Percentiles rank a stretch among this genome's conserved stretches.
Evolutionary conservation across 2,797 vertebrate genomes (phyloP).

Genomic region (Pseudocheirus occidentalis): DNA sequence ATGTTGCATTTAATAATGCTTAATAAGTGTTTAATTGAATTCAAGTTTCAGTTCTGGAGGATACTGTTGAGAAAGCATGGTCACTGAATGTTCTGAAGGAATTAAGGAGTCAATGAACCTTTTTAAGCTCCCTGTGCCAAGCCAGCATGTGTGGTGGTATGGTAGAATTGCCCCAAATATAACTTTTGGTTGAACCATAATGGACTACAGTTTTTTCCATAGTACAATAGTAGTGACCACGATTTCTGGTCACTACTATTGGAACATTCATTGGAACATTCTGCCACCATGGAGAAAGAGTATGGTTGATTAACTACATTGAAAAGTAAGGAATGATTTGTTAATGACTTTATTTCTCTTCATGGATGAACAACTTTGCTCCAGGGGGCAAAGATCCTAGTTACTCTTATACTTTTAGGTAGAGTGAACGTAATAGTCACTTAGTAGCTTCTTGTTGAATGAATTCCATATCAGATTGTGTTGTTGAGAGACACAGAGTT

Average conservation of each 20-base stretch:
- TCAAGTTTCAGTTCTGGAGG: neutral
- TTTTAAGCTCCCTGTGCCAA: neutral
- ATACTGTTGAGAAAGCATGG: neutral
- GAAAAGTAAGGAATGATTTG: neutral
- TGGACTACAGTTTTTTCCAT: neutral
- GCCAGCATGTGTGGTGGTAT: neutral
- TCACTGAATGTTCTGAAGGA: neutral
- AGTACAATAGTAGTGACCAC: neutral
- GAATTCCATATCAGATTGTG: neutral
- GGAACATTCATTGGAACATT: neutral
- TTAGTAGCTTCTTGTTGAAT: neutral
- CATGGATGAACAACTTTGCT: neutral
- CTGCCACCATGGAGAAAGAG: neutral
- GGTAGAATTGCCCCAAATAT: neutral
- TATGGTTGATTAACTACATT: neutral
- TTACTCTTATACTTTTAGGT: neutral
- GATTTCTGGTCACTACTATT: no score
- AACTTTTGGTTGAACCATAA: neutral
- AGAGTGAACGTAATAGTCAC: neutral
- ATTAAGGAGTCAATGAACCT: neutral
- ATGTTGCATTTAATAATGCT: conserved; percentile 42
- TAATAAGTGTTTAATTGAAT: neutral
- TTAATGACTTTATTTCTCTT: neutral
- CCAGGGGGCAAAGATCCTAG: neutral
- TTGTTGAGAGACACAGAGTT: neutral